A percentile compares a stretch with the other conserved stretches of the same genome.
phyloP scores from a whole-genome alignment of 1,140 invertebrate genomes.

The Daktulosphaira vitifoliae region DNA sequence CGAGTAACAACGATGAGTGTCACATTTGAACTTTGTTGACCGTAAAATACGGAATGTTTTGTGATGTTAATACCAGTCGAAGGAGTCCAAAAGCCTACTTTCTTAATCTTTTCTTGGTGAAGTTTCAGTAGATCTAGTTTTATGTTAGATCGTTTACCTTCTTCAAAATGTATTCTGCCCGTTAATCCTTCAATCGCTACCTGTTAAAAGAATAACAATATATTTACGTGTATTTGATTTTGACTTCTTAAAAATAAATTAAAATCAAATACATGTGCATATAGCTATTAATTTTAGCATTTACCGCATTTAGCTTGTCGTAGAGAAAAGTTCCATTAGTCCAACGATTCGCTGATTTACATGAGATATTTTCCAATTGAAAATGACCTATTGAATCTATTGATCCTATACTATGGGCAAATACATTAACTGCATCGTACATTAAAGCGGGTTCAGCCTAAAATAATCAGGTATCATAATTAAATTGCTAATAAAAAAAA shows the following conservation, averaged over 20 bases:
- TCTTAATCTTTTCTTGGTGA: conserved; percentile 61
- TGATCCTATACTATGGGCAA: conserved; percentile 68
- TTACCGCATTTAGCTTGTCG: conserved; percentile 94
- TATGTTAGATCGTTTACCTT: conserved; percentile 72
- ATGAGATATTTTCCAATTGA: conserved; percentile 72
- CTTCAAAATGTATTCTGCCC: conserved; percentile 76
- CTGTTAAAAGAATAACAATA: conserved; percentile 46
- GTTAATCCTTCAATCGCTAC: conserved; percentile 72
- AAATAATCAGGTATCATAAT: too few relatives aligned
- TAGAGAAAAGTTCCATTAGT: conserved; percentile 88
- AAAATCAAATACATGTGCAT: neutral
- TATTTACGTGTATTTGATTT: too few relatives aligned
- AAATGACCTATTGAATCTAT: neutral
- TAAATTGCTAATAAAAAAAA: too few relatives aligned
- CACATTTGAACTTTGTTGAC: conserved; percentile 71
- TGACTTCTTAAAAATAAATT: neutral
- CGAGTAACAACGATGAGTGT: conserved; percentile 82
- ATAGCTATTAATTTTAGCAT: neutral
- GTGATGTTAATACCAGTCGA: conserved; percentile 67
- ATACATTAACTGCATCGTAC: conserved; percentile 82
- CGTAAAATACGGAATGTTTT: conserved; percentile 75
- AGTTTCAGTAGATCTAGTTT: conserved; percentile 78
- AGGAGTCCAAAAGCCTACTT: conserved; percentile 76
- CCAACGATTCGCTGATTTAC: conserved; percentile 64
- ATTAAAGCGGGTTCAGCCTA: conserved; percentile 86